Evolutionary conservation across 2,888 invertebrate species (phyloP), one percentile per base, ranked within the genome.

Genomic region (Torymus texanus): DNA sequence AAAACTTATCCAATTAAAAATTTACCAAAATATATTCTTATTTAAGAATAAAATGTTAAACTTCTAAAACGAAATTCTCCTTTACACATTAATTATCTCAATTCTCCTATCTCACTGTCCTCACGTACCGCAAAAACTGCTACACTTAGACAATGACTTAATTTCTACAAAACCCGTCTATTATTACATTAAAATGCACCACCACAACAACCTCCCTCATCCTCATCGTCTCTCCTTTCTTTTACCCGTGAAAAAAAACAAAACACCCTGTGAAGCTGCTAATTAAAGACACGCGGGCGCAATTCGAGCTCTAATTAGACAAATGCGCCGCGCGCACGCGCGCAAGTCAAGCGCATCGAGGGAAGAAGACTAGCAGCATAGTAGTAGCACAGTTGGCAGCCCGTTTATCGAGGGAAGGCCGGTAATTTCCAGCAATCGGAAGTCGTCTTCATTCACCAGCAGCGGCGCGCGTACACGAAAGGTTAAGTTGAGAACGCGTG

Each of bases 381-480:
- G 71, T 58, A 63, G 51, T 58, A 81, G 81, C 79, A 81, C 79
- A 77, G 80, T 82, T 82, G 80, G 78, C 73, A 78, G 76, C 65
- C 70, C 68, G 75, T 82, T 81, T 78, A 82, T 81, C 75, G 81
- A 80, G 61, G 55, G 73, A 61, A 79, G 75, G 79, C 73, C 79
- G 76, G 68, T 83, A 85, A 87, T 86, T 85, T 84, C 82, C 82
- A 84, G 84, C 85, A 85, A 87, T 86, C 86, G 86, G 86, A 87
- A 86, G 85, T 86, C 84, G 84, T 84, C 84, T 74, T 81, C 81
- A 81, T 83, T 82, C 82, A 82, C 81, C 82, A 78, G 41, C 41
- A 71, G 65, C 58, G 14, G 67, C 14, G 68, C 29, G 56, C 16
- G n/a, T 16, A 12, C 29, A 29, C n/a, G 13, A 14, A 41, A 41